Evolutionary conservation across 1,140 invertebrate genomes (phyloP).

Genomic region (Condylostylus longicornis): DNA sequence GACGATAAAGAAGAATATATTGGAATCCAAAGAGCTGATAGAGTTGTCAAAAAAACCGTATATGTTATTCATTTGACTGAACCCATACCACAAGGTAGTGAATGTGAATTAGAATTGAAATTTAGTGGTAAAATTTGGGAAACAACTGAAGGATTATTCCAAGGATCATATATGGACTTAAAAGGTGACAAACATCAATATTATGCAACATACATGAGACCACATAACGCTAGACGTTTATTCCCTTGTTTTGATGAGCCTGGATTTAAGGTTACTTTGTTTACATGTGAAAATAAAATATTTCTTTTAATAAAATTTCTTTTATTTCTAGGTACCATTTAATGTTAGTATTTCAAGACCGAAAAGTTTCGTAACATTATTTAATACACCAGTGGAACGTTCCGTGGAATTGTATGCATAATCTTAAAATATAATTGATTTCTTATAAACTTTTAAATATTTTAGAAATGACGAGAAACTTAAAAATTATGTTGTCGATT

Average conservation of each 20-base stretch:
- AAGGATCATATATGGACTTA: slow-evolving; percentile 38
- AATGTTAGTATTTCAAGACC: slow-evolving; percentile 46
- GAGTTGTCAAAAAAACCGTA: slow-evolving; percentile 38
- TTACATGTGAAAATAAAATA: neutral
- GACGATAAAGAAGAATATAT: slow-evolving; percentile 4
- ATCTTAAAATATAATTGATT: slow-evolving; percentile 1
- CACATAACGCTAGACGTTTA: slow-evolving; percentile 63
- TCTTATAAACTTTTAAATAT: slow-evolving; percentile 1
- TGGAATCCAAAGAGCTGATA: slow-evolving; percentile 17
- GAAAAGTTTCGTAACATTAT: slow-evolving; percentile 40
- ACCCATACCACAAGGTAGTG: slow-evolving; percentile 33
- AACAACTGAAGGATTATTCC: slow-evolving; percentile 44
- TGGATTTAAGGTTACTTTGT: slow-evolving; percentile 43
- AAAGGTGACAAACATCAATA: slow-evolving; percentile 38
- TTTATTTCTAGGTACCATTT: slow-evolving; percentile 37
- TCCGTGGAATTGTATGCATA: slow-evolving; percentile 44
- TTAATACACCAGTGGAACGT: slow-evolving; percentile 44
- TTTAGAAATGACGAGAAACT: slow-evolving; percentile 24
- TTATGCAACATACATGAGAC: slow-evolving; percentile 60
- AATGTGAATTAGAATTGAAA: slow-evolving; percentile 38
- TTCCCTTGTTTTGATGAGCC: slow-evolving; percentile 94
- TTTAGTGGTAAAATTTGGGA: slow-evolving; percentile 43
- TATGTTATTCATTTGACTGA: slow-evolving; percentile 38
- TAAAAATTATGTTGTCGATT: slow-evolving; percentile 42
- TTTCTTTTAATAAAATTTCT: neutral